Evolutionary conservation across 2,113 vertebrate species (phyloP).

Genomic region (Emydura subglobosa): DNA sequence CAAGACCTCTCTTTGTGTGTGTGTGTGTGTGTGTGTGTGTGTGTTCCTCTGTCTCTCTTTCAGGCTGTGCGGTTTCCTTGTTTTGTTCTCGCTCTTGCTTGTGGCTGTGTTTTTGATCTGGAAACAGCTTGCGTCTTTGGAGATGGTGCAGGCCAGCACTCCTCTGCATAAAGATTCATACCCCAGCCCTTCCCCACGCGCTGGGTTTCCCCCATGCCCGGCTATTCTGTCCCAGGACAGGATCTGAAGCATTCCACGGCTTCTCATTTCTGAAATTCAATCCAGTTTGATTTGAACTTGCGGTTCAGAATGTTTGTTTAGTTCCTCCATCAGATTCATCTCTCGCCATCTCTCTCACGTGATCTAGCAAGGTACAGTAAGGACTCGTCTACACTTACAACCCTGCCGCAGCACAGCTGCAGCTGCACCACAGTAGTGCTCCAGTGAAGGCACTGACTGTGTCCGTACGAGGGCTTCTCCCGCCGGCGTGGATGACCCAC

Average conservation of each 20-base stretch:
- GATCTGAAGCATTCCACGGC: background rate
- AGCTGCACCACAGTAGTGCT: background rate
- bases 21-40: accelerated
- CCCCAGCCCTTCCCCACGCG: background rate
- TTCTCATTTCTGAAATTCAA: background rate
- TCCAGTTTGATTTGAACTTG: background rate
- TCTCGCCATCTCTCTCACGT: background rate
- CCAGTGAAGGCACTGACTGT: background rate
- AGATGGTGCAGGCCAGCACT: background rate
- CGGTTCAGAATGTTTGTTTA: background rate
- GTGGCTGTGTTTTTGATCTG: slow-evolving; percentile 68
- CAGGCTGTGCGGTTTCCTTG: slow-evolving; percentile 52
- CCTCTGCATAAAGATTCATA: background rate
- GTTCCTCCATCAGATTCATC: too few relatives aligned
- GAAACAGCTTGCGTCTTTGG: background rate
- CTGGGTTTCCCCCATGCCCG: accelerated
- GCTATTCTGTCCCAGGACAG: background rate
- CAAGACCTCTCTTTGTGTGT: background rate
- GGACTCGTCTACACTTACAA: background rate
- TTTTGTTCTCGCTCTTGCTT: slow-evolving; percentile 52
- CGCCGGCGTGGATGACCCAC: too few relatives aligned
- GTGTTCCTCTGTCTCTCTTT: background rate
- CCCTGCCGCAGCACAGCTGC: background rate
- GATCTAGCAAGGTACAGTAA: background rate
- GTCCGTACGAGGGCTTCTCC: background rate